phyloP scores from a whole-genome alignment of 2,797 vertebrate species.

The Arrhamphus sclerolepis region DNA sequence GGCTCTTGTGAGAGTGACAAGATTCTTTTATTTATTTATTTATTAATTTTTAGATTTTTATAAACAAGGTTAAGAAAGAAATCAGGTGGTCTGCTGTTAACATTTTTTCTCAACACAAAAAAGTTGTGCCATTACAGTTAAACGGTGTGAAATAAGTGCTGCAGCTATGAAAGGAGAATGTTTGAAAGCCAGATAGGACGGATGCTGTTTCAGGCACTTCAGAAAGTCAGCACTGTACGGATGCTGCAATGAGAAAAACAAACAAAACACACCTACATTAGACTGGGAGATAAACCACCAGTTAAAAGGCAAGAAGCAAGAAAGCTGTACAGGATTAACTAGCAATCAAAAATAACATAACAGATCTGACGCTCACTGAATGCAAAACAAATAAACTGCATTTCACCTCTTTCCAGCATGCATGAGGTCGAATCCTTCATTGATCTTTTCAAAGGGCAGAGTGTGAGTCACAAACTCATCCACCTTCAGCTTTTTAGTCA shows the following conservation, averaged over 20 bases:
- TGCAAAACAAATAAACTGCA: background rate
- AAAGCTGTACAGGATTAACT: background rate
- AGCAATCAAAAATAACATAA: background rate
- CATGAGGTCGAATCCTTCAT: slow-evolving; percentile 93
- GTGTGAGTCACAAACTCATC: slow-evolving; percentile 95
- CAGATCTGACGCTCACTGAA: accelerated
- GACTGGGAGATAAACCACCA: background rate
- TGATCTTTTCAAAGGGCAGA: slow-evolving; percentile 90
- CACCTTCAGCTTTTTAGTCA: slow-evolving; percentile 94
- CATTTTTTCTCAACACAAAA: slow-evolving; percentile 15
- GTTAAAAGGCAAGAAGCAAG: background rate
- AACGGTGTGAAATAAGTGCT: slow-evolving; percentile 50
- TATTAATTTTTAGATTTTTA: slow-evolving; percentile 25
- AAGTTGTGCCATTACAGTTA: slow-evolving; percentile 11
- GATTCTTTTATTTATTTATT: background rate
- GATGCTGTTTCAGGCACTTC: slow-evolving; percentile 43
- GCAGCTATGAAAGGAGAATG: slow-evolving; percentile 8
- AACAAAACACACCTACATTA: background rate
- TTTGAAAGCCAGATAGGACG: slow-evolving; percentile 33
- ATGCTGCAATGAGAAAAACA: slow-evolving; percentile 76
- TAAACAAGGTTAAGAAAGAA: slow-evolving; percentile 5
- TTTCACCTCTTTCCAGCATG: slow-evolving; percentile 89
- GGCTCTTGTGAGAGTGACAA: no score
- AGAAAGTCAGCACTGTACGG: slow-evolving; percentile 85
- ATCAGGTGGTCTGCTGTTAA: slow-evolving; percentile 8